phyloP scores from a whole-genome alignment of 2,113 vertebrate species.

The Chloroceryle aenea region DNA sequence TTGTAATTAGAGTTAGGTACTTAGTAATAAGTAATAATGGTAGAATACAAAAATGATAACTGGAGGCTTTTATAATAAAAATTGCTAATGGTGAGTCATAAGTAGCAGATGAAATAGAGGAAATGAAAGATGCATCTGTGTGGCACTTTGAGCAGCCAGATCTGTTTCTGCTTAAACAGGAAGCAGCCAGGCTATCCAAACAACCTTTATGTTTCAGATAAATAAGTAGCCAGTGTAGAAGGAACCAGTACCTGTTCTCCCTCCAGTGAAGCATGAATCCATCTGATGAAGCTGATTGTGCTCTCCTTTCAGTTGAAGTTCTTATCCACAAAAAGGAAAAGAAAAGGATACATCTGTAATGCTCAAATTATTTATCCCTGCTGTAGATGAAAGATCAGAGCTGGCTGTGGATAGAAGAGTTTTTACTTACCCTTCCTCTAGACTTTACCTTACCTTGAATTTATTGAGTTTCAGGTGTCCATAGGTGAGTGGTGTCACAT shows the following conservation, averaged over 20 bases:
- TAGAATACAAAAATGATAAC: constrained; percentile 4
- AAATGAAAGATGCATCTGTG: neutral
- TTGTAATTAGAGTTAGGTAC: neutral
- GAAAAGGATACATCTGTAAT: neutral
- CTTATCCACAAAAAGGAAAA: neutral
- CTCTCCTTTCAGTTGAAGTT: neutral
- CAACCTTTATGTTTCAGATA: neutral
- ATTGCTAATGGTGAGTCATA: constrained; percentile 4
- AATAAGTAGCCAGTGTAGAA: neutral
- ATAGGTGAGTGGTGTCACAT: neutral
- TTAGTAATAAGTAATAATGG: neutral
- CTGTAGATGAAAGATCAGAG: neutral
- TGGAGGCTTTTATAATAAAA: constrained; percentile 3
- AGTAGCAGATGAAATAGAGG: constrained; percentile 4
- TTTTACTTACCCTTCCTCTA: neutral
- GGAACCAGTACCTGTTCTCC: neutral
- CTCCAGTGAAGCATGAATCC: neutral
- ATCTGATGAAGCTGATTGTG: neutral
- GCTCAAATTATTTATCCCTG: neutral
- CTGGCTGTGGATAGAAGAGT: neutral
- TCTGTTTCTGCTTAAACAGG: neutral
- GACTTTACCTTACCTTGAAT: neutral
- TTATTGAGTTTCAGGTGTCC: neutral
- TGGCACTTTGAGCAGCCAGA: neutral
- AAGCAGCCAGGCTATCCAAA: neutral